Evolutionary conservation across 1,140 invertebrate genomes (phyloP), one percentile per base, ranked within the genome.

Genomic region (Anastrepha ludens): DNA sequence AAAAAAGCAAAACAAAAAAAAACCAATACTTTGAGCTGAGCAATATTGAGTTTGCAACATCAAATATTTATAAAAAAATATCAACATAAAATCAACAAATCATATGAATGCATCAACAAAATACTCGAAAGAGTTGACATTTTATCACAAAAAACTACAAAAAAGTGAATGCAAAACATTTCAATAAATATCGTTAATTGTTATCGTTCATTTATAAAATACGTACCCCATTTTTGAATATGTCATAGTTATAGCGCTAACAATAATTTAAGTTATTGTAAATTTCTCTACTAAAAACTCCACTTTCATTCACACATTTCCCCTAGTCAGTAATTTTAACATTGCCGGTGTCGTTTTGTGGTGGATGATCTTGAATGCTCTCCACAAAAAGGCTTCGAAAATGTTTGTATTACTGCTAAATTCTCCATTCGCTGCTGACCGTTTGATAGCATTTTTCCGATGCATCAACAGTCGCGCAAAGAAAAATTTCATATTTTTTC

Each of bases 101-200:
- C 60, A 86, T 41, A 3, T 50, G 20, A 15, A 41, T 41, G 9
- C 29, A 62, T 86, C 50, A 86, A 86, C 29, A 29, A 59, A 39
- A 62, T 39, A 60, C 55, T 47, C 55, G 7, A 17, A 59, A 55
- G 81, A 17, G 29, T 85, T 85, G 47, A 60, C 58, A 85, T 85
- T 85, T 85, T 58, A 58, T 59, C 81, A 58, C 20, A 85, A 11
- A 39, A 41, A 88, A 88, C 13, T 39, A 86, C 87, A 87, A 88
- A 39, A 88, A 90, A 91, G 86, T 74, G 88, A 90, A 90, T 91
- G 89, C 87, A 78, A 85, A 85, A 85, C 15, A 50, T 85, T 85
- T 85, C 55, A 55, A 90, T 1, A 62, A 62, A 62, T 62, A 62
- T 62, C 5, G 60, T 62, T 62, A 9, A 62, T 62, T 13, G 9